Evolutionary conservation across 2,113 vertebrate genomes (phyloP).

Genomic region (Excalfactoria chinensis): DNA sequence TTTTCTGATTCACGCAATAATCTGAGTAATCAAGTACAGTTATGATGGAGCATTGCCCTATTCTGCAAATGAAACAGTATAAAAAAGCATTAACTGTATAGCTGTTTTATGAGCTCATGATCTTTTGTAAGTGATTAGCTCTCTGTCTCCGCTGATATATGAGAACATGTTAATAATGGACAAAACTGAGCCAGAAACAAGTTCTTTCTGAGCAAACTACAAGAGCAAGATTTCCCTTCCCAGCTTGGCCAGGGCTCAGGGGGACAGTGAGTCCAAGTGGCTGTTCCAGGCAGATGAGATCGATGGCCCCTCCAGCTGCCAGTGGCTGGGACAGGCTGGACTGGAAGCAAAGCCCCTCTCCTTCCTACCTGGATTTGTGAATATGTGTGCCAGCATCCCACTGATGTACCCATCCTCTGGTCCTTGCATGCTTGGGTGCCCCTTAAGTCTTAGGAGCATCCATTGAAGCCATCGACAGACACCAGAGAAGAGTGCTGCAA

Average conservation of each 20-base stretch:
- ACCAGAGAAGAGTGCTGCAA: not conserved
- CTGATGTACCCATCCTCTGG: not conserved
- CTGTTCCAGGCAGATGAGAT: not conserved
- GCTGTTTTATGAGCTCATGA: not conserved
- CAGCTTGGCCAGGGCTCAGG: not conserved
- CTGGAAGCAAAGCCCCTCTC: not conserved
- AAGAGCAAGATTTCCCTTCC: not conserved
- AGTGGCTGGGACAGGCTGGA: not conserved
- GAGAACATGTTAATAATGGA: not conserved
- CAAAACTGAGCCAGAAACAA: conserved; percentile 14
- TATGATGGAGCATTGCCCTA: not conserved
- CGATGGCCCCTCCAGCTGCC: not conserved
- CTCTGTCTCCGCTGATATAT: not conserved
- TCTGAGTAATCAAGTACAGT: not conserved
- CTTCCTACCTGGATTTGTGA: not conserved
- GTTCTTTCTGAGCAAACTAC: not conserved
- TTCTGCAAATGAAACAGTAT: not conserved
- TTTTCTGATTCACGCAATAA: not conserved
- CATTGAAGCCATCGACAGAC: not conserved
- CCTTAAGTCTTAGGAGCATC: not conserved
- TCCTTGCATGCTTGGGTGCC: not conserved
- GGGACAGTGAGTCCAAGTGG: not conserved
- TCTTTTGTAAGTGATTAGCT: not conserved
- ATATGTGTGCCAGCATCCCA: not conserved
- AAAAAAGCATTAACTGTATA: not conserved